Evolutionary conservation across 2,797 vertebrate genomes (phyloP).

Genomic region (Manis pentadactyla): DNA sequence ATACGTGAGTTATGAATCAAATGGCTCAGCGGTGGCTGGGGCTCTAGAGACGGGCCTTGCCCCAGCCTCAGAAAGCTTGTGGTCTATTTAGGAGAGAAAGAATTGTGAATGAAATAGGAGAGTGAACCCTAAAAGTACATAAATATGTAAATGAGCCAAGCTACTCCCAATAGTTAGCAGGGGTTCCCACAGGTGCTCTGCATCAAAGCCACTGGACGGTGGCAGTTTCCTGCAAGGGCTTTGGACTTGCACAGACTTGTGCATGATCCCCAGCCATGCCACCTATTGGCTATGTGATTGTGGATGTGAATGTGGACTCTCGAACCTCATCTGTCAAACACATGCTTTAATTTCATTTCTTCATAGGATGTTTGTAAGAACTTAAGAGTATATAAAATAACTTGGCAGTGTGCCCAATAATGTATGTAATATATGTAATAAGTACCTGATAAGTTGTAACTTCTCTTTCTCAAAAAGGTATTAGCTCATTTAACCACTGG

Average conservation of each 20-base stretch:
- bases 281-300: not conserved
- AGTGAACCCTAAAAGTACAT: not conserved
- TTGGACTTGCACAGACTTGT: too few species aligned
- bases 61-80: not conserved
- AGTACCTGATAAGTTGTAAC: not conserved
- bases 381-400: not conserved
- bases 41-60: accelerated
- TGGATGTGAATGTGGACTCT: not conserved
- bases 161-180: accelerated
- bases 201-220: accelerated
- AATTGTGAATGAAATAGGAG: not conserved
- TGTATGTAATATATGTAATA: accelerated
- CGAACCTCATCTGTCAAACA: not conserved
- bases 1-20: not conserved
- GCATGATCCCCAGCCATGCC: not conserved
- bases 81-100: not conserved
- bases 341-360: not conserved
- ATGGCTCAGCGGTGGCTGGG: not conserved
- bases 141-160: not conserved
- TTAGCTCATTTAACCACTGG: not conserved
- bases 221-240: accelerated
- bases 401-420: not conserved
- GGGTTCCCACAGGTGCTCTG: too few species aligned
- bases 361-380: not conserved
- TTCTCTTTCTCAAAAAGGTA: not conserved